Evolutionary conservation across 2,888 invertebrate genomes (phyloP).

Genomic region (Therioaphis trifolii): DNA sequence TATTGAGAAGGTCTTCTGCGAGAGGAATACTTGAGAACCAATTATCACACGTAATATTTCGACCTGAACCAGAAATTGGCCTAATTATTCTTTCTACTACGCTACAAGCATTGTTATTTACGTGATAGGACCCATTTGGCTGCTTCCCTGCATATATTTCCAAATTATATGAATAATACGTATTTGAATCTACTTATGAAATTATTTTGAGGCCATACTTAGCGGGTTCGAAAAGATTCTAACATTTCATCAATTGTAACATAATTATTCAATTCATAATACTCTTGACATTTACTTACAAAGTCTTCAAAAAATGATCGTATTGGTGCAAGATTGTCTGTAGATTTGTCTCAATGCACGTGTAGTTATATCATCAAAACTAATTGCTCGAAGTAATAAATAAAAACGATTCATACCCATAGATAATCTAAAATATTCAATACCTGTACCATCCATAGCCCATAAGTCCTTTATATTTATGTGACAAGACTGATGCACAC

Average conservation of each 20-base stretch:
- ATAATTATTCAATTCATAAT: slow-evolving; percentile 30
- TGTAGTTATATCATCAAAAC: slow-evolving; percentile 49
- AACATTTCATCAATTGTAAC: slow-evolving; percentile 62
- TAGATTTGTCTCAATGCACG: neutral
- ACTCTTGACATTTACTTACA: slow-evolving; percentile 25
- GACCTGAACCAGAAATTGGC: slow-evolving; percentile 56
- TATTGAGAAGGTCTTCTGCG: slow-evolving; percentile 62
- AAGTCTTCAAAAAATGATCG: slow-evolving; percentile 52
- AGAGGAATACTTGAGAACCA: slow-evolving; percentile 55
- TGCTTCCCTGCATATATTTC: slow-evolving; percentile 64
- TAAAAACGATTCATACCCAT: slow-evolving; percentile 30
- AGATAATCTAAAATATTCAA: slow-evolving; percentile 1
- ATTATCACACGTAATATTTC: slow-evolving; percentile 56
- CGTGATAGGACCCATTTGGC: slow-evolving; percentile 63
- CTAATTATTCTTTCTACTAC: slow-evolving; percentile 61
- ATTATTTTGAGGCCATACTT: slow-evolving; percentile 56
- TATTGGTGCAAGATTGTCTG: slow-evolving; percentile 47
- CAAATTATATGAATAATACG: slow-evolving; percentile 63
- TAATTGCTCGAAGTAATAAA: slow-evolving; percentile 21
- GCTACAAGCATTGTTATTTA: slow-evolving; percentile 57
- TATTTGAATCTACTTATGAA: slow-evolving; percentile 64
- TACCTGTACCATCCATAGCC: slow-evolving; percentile 14
- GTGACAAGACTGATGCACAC: neutral
- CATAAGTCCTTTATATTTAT: too few species aligned
- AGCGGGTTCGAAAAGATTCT: slow-evolving; percentile 66